These are phyloP conservation scores for Actinopyga echinites DNA, from an alignment of 53 echinoderm and acorn worm species.

Conservation along the genomic window DNA sequence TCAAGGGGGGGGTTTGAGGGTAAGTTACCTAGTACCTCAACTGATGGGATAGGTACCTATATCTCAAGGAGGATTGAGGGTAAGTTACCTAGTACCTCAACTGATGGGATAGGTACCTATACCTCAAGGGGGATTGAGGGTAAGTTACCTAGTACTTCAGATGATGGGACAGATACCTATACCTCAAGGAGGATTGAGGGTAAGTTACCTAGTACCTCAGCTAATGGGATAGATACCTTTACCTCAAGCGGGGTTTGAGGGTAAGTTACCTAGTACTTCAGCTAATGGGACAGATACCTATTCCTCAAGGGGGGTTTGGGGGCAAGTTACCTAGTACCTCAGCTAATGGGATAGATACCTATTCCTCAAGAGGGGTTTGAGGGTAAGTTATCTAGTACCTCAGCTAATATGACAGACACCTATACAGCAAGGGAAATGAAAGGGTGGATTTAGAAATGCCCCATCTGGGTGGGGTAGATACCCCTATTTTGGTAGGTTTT, in stretches of 20 bases:
- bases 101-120: constrained; percentile 75
- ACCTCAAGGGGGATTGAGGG: constrained; percentile 76
- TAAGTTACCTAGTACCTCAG: constrained; percentile 16
- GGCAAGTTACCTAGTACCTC: too few relatives aligned
- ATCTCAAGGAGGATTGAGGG: constrained; percentile 65
- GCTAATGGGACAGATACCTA: too few relatives aligned
- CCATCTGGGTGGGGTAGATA: too few relatives aligned
- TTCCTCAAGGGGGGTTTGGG: too few relatives aligned
- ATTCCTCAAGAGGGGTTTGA: not conserved
- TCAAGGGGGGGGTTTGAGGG: constrained; percentile 58
- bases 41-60: constrained; percentile 75
- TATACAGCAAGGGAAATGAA: too few relatives aligned
- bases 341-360: not conserved
- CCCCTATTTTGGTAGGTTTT: too few relatives aligned
- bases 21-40: too few relatives aligned
- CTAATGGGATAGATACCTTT: constrained; percentile 86
- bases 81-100: too few relatives aligned
- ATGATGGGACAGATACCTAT: constrained; percentile 93
- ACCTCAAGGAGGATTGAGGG: constrained; percentile 72
- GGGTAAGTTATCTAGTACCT: not conserved
- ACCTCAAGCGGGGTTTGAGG: constrained; percentile 69
- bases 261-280: constrained; percentile 54
- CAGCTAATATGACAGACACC: too few relatives aligned
- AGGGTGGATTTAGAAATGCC: too few relatives aligned
- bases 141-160: constrained; percentile 85